Evolutionary conservation across 2,113 vertebrate species (phyloP).

Genomic region (Ranitomeya variabilis): DNA sequence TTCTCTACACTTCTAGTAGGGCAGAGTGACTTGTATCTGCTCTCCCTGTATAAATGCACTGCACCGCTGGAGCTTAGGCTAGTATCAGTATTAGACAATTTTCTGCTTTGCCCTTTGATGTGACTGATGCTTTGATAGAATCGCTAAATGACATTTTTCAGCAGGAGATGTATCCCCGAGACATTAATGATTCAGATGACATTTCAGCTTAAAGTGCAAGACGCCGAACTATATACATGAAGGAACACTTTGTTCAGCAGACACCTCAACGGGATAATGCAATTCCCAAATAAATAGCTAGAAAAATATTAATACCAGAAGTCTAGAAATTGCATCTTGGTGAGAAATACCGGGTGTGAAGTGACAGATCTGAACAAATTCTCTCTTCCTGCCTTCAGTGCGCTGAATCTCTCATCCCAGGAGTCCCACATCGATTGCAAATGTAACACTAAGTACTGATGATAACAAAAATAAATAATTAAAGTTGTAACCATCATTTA

Average conservation of each 20-base stretch:
- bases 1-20: not conserved
- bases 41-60: not conserved
- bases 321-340: not conserved
- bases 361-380: not conserved
- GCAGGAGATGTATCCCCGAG: conserved; percentile 51
- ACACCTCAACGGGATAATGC: conserved; percentile 38
- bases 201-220: conserved; percentile 58
- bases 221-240: conserved; percentile 46
- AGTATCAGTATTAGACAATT: conserved; percentile 16
- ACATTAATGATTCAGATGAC: conserved; percentile 59
- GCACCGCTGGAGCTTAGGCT: not conserved
- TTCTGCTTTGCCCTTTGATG: conserved; percentile 53
- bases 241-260: conserved; percentile 41
- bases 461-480: too few relatives aligned
- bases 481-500: too few relatives aligned
- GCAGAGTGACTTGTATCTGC: not conserved
- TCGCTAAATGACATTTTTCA: conserved; percentile 57
- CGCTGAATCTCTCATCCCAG: not conserved
- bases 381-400: not conserved
- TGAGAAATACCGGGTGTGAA: not conserved
- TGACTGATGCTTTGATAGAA: conserved; percentile 52
- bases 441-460: not conserved
- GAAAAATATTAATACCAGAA: conserved; percentile 4
- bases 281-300: conserved; percentile 18
- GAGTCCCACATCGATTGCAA: not conserved